Percentiles rank a stretch among this genome's conserved stretches.
Conservation (phyloP, 2,888 invertebrate species). For the Altica lythri region DNA sequence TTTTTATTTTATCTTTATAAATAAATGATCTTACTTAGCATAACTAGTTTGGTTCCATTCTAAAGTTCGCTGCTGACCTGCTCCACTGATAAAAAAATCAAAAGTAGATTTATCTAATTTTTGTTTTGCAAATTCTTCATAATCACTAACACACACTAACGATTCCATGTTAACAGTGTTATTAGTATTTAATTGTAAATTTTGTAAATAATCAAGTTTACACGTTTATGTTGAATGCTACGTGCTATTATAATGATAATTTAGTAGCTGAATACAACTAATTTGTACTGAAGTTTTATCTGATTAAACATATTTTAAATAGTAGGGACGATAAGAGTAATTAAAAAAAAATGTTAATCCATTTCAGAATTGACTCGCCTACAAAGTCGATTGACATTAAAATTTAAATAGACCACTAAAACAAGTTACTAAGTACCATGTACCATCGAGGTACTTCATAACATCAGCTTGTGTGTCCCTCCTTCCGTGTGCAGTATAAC, state of each 20-base stretch:
- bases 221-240: not conserved
- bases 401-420: too few relatives aligned
- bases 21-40: conserved; percentile 2
- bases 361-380: too few relatives aligned
- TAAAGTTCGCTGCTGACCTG: not conserved
- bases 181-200: not conserved
- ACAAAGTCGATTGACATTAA: too few relatives aligned
- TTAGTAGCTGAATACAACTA: not conserved
- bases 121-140: not conserved
- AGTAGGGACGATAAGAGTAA: too few relatives aligned
- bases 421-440: too few relatives aligned
- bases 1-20: too few relatives aligned
- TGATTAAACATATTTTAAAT: too few relatives aligned
- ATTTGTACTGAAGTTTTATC: not conserved
- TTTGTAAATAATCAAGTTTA: not conserved
- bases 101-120: not conserved
- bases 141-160: not conserved
- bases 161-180: not conserved
- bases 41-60: conserved; percentile 2
- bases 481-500: too few relatives aligned
- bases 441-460: too few relatives aligned
- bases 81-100: not conserved
- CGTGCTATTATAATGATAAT: not conserved
- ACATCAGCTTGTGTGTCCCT: too few relatives aligned
- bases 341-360: too few relatives aligned